phyloP scores from a whole-genome alignment of 2,888 invertebrate species.

The Hirtodrosophila cameraria region DNA sequence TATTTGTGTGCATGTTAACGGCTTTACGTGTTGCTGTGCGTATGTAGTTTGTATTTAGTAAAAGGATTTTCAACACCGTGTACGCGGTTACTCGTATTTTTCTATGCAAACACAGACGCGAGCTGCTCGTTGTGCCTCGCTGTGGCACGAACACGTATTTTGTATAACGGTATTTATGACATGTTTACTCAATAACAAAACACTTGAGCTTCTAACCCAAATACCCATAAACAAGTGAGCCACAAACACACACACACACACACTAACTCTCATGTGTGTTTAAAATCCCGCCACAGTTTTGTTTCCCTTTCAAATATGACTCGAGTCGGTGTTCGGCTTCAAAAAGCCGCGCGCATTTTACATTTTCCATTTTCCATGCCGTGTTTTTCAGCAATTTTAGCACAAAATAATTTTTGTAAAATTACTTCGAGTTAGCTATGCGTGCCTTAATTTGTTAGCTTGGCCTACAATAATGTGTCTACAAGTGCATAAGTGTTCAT shows the following conservation, averaged over 20 bases:
- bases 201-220: conserved; percentile 74
- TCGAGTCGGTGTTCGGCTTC: background rate
- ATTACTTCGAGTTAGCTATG: conserved; percentile 34
- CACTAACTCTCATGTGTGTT: background rate
- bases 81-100: conserved; percentile 43
- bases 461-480: conserved; percentile 1
- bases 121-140: conserved; percentile 22
- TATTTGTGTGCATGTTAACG: conserved; percentile 34
- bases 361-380: conserved; percentile 25
- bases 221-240: conserved; percentile 70
- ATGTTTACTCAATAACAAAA: conserved; percentile 74
- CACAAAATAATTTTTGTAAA: conserved; percentile 33
- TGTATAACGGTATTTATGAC: conserved; percentile 72
- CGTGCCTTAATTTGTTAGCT: conserved; percentile 37
- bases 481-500: background rate
- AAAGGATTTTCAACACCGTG: conserved; percentile 62
- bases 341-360: conserved; percentile 18
- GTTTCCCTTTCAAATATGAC: conserved; percentile 26
- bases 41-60: conserved; percentile 68
- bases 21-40: conserved; percentile 40
- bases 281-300: conserved; percentile 16
- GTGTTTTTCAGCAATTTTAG: conserved; percentile 26
- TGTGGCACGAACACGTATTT: conserved; percentile 64
- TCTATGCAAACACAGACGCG: conserved; percentile 64
- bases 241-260: conserved; percentile 30